Base-by-base conservation (phyloP, 2,797 vertebrate genomes). In the Thunnus albacares region DNA sequence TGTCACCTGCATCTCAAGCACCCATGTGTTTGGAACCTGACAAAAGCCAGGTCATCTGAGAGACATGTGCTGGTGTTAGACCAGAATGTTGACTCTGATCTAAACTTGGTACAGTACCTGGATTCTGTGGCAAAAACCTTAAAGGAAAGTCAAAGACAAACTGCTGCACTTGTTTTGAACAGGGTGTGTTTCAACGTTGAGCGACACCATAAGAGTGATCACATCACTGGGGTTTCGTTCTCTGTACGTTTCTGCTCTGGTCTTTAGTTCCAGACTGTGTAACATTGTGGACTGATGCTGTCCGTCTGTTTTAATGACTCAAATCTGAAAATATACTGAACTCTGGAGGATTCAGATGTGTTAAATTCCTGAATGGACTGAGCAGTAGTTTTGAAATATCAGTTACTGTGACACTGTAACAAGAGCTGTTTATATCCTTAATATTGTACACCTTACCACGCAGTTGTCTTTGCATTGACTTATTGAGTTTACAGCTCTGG, bases 361-460 rank as follows among this genome's bases (percentile, higher is more conserved):
- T 62, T 5, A 18, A 57, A 5, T 2, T 51, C 22, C 17, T 47
- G 8, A 61, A 49, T 35, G 28, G 58, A 69, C 70, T 20, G 60
- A 75, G 65, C 59, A 43, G 43, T 52, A 43, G 24, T 53, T 41
- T 52, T 18, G 18, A 75, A 38, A 15, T 62, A 43, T 71, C 57
- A 18, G 15, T 70, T 22, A 15, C 56, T 41, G 43, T 71, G 63
- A 62, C 72, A 26, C 51, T 52, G 2, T 61, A 71, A 79, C 15
- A 47, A 68, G 47, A 69, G 47, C 22, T 53, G 62, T 73, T 82
- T 72, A 76, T 77, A 78, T 61, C 77, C 60, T 65, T 71, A 63
- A 41, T 65, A 71, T 68, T 64, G 45, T 60, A 47, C 58, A 41
- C 33, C 24, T 74, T 53, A 26, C 52, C 17, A 26, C 35, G 17